Conservation (phyloP, 2,888 invertebrate genomes). For the Rhamphomyia laevipes region DNA sequence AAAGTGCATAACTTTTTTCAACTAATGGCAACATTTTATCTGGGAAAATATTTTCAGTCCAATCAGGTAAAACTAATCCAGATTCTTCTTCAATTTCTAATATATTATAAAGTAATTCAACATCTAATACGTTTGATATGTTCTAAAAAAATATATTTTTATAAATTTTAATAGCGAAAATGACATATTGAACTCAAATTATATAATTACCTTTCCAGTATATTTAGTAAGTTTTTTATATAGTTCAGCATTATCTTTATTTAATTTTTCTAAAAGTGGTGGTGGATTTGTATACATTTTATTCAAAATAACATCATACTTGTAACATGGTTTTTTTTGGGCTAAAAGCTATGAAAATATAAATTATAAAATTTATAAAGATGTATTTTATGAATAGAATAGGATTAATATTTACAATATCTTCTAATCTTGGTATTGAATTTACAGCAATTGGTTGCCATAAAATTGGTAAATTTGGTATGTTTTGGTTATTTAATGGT, state of each 20-base stretch:
- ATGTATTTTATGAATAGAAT: not conserved
- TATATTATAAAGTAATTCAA: conserved; percentile 61
- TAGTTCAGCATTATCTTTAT: conserved; percentile 45
- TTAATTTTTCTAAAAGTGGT: conserved; percentile 40
- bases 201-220: conserved; percentile 38
- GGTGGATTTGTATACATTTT: conserved; percentile 41
- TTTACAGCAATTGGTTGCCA: conserved; percentile 89
- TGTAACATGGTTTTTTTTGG: conserved; percentile 43
- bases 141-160: conserved; percentile 23
- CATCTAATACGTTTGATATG: conserved; percentile 47
- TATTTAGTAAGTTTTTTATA: conserved; percentile 48
- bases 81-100: conserved; percentile 53
- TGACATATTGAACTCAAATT: not conserved
- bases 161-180: not conserved
- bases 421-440: conserved; percentile 53
- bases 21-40: conserved; percentile 53
- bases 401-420: conserved; percentile 51
- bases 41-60: conserved; percentile 61
- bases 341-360: conserved; percentile 26
- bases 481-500: conserved; percentile 32
- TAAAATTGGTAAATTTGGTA: conserved; percentile 31
- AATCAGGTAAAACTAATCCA: conserved; percentile 58
- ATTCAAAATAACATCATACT: conserved; percentile 41
- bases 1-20: conserved; percentile 54
- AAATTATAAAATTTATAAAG: not conserved